Percentiles rank a stretch among this genome's conserved stretches.
Conservation (phyloP, 2,888 invertebrate species). For the Aspidiotus rigidus region DNA sequence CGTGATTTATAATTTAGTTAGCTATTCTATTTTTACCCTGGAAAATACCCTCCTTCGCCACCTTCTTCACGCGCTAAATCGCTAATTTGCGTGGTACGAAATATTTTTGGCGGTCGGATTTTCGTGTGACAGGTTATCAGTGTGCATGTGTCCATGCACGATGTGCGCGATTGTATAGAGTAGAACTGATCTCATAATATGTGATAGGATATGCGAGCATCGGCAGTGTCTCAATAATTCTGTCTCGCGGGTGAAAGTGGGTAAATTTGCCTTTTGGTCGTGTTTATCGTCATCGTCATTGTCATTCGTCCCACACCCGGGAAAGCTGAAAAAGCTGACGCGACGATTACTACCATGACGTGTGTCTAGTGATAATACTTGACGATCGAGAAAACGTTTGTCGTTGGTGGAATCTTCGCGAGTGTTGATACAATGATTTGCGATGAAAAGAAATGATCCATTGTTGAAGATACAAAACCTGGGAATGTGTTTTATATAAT, state of each 20-base stretch:
- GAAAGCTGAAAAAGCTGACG: too few relatives aligned
- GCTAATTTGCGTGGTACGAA: constrained; percentile 29
- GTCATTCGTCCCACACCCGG: too few relatives aligned
- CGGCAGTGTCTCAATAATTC: not conserved
- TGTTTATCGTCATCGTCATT: too few relatives aligned
- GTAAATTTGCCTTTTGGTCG: not conserved
- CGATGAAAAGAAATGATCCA: too few relatives aligned
- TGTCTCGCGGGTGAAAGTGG: constrained; percentile 18
- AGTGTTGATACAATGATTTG: not conserved
- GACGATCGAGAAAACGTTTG: not conserved
- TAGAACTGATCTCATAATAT: not conserved
- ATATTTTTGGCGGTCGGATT: constrained; percentile 31
- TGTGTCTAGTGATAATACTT: not conserved
- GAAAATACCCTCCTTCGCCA: constrained; percentile 15
- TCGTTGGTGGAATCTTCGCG: not conserved
- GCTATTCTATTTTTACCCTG: constrained; percentile 26
- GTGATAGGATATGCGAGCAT: too few relatives aligned
- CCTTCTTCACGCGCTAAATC: constrained; percentile 19
- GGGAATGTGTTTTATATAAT: too few relatives aligned
- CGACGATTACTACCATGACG: too few relatives aligned
- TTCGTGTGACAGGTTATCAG: constrained; percentile 27
- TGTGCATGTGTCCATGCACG: too few relatives aligned
- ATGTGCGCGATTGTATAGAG: constrained; percentile 7
- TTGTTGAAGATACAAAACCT: too few relatives aligned
- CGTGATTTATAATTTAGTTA: constrained; percentile 28